Base-by-base conservation (phyloP, 2,888 invertebrate species). In the Halictus ligatus region DNA sequence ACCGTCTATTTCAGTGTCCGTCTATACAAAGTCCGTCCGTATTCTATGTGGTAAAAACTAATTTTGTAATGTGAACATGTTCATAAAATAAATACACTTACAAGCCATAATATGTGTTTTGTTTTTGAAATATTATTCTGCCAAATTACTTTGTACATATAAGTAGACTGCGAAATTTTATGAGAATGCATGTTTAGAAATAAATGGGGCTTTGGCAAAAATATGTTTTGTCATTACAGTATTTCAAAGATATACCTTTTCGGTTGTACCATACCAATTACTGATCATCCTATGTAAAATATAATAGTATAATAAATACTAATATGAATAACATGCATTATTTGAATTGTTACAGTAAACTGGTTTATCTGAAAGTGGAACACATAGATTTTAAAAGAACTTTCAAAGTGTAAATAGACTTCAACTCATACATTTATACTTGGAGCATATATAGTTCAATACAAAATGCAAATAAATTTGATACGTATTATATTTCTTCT, bases 401-500 rank as follows among this genome's bases (percentile, higher is more conserved):
- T 60, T 60, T 48, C 50, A 40, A 60, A 82, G 4, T 21, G 25
- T 12, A 71, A 43, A 10, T 12, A 25, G 8, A 21, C 13, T 75
- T 18, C 21, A 15, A 54, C n/a, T 74, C 46, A 12, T 40, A 18
- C 13, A 21, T 21, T n/a, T 64, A 64, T 29, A 13, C 29, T 15
- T 64, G 29, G n/a, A 48, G 21, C 29, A 12, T 15, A 10, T 29
- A 69, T 4, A 21, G 48, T 48, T 71, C 18, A 21, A 40, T 67
- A 12, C 18, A 84, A 60, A 40, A 89, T 89, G 83, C 43, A 83
- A 13, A 29, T 93, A 35, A 95, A 95, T 89, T 88, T 94, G 35
- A 84, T 93, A 35, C 92, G 92, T 87, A 58, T 92, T 40, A 29
- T 89, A 7, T 95, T 95, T 81, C 58, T 90, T 21, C 78, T 91